Evolutionary conservation across 2,113 vertebrate genomes (phyloP), one percentile per base, ranked within the genome.

Genomic region (Pipra filicauda): DNA sequence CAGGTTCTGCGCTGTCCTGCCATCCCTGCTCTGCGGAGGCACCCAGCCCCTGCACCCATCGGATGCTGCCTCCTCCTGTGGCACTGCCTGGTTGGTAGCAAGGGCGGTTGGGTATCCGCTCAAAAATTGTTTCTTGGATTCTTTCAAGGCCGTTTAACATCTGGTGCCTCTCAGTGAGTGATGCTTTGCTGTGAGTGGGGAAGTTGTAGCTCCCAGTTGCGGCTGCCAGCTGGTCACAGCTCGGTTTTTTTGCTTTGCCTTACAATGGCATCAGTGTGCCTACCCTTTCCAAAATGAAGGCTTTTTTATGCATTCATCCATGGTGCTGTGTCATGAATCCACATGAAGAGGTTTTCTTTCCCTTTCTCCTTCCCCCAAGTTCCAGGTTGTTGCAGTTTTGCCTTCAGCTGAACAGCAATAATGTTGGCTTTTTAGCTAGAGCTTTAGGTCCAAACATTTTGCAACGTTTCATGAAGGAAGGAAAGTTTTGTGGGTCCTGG

Each of bases 211-310:
- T 43, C 57, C 41, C 80, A 71, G 48, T 62, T 83, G 22, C 1
- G 1, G 26, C 79, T 70, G n/a, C 23, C 30, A 20, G 22, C 30
- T 6, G 7, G 52, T 89, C 80, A 79, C 75, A 91, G 54, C 67
- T 84, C 2, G 3, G 62, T 54, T 93, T 62, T 44, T 95, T 93
- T 88, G 64, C 58, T 95, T 93, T 91, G 58, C 80, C 83, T 94
- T 87, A 77, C 54, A 85, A 86, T 85, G 75, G n/a, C 55, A 54
- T 82, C 52, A 30, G 35, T 51, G n/a, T 64, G 89, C 57, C 54
- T 11, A 12, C 15, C 30, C 14, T 87, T 96, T 90, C 77, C 91
- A 85, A 96, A 97, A 73, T 62, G 9, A 94, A 95, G 59, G 88
- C 21, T 58, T 43, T 81, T 48, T 61, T 46, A 26, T n/a, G 7